Conservation (phyloP, 2,888 invertebrate genomes). For the Drosophila infuscata region DNA sequence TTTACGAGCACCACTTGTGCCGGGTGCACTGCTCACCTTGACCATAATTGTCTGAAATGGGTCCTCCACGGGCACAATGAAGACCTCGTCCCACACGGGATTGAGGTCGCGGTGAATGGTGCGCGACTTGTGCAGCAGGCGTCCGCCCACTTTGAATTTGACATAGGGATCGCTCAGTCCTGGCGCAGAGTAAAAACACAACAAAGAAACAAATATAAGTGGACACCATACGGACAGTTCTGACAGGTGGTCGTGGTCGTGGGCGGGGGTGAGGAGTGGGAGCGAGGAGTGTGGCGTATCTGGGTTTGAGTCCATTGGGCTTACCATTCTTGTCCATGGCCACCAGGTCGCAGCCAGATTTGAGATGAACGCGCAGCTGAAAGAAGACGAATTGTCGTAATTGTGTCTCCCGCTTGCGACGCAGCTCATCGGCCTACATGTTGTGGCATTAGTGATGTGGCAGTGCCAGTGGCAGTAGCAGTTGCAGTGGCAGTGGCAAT, state of each 20-base stretch:
- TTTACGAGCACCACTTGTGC: not conserved
- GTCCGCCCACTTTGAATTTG: constrained; percentile 95
- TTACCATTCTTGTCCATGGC: constrained; percentile 98
- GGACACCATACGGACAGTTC: constrained; percentile 3
- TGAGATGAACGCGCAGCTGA: constrained; percentile 94
- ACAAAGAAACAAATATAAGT: constrained; percentile 38
- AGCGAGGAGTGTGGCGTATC: not conserved
- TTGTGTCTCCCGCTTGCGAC: constrained; percentile 89
- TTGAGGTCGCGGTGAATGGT: constrained; percentile 97
- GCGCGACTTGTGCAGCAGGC: constrained; percentile 96
- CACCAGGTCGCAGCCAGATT: constrained; percentile 94
- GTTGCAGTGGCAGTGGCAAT: constrained; percentile 14
- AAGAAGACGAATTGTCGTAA: constrained; percentile 95
- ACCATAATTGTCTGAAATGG: constrained; percentile 93
- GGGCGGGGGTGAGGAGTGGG: not conserved
- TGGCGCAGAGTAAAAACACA: constrained; percentile 81
- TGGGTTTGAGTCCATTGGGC: constrained; percentile 20
- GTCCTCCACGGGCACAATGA: constrained; percentile 96
- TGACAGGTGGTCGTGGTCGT: constrained; percentile 13
- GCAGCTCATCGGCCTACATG: constrained; percentile 88
- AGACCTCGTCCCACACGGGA: constrained; percentile 99
- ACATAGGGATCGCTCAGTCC: constrained; percentile 99
- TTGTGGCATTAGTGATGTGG: constrained; percentile 18
- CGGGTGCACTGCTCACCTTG: constrained; percentile 88
- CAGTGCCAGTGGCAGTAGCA: constrained; percentile 12